phyloP scores from a whole-genome alignment of 2,113 vertebrate genomes.

The Bothrops jararaca region DNA sequence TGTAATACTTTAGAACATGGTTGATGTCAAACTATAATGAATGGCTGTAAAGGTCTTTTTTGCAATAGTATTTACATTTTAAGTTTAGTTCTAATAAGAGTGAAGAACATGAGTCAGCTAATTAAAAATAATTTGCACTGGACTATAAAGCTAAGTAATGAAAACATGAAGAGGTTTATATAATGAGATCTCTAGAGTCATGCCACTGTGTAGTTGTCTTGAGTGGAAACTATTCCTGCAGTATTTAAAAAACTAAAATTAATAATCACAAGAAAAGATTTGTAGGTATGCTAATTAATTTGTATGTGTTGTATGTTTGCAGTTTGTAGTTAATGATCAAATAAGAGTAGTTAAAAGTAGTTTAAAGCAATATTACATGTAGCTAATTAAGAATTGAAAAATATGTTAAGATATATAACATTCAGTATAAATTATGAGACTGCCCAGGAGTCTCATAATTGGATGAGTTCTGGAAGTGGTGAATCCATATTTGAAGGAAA shows the following conservation, averaged over 20 bases:
- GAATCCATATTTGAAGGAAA: not conserved
- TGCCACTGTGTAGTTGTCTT: not conserved
- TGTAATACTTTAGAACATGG: not conserved
- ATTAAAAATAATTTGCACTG: conserved; percentile 2
- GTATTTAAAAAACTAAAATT: not conserved
- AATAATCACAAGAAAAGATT: not conserved
- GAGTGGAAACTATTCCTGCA: not conserved
- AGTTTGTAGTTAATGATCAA: not conserved
- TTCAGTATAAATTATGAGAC: not conserved
- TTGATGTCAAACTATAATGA: not conserved
- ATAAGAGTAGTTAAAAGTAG: not conserved
- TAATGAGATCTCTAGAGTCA: conserved; percentile 15
- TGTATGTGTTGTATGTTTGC: not conserved
- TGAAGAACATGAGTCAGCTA: not conserved
- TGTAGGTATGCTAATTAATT: not conserved
- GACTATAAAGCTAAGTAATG: not conserved
- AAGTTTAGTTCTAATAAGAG: not conserved
- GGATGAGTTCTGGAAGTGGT: not conserved
- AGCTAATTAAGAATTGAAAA: not conserved
- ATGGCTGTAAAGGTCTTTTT: not conserved
- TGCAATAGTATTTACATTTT: not conserved
- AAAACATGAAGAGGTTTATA: not conserved
- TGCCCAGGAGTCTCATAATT: not conserved
- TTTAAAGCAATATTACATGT: not conserved
- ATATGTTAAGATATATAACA: not conserved